Conservation (phyloP, 30 jellyfish, hydroid and myxozoan species). For the Chironex yamaguchii region DNA sequence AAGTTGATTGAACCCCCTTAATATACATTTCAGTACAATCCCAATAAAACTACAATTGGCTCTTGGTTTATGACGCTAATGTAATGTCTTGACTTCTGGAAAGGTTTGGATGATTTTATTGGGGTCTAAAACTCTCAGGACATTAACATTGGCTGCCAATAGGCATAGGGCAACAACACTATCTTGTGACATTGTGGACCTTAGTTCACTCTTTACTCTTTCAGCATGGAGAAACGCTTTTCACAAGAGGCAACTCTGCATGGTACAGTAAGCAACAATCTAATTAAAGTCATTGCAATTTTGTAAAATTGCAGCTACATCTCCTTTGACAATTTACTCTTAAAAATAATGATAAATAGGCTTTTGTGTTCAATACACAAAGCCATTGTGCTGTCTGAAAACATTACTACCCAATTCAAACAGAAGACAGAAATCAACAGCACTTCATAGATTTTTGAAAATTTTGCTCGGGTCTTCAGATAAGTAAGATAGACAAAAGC, state of each 20-base stretch:
- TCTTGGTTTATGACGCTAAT: conserved; percentile 2
- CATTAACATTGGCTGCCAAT: conserved; percentile 22
- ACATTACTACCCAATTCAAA: conserved; percentile 6
- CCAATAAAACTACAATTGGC: too few relatives aligned
- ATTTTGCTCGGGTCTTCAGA: conserved; percentile 20
- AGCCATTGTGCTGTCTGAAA: conserved; percentile 18
- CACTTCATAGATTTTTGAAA: conserved; percentile 13
- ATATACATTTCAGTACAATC: too few relatives aligned
- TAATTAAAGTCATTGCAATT: conserved; percentile 20
- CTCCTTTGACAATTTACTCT: conserved; percentile 11
- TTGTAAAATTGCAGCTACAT: conserved; percentile 19
- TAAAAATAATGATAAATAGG: conserved; percentile 11
- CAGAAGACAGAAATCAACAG: conserved; percentile 6
- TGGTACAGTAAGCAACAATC: conserved; percentile 36
- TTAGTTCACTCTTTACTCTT: conserved; percentile 34
- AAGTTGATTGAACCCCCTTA: too few relatives aligned
- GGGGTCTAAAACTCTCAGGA: conserved; percentile 1
- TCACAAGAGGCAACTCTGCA: conserved; percentile 62
- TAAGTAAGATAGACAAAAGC: too few relatives aligned
- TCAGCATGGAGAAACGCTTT: conserved; percentile 54
- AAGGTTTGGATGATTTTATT: too few relatives aligned
- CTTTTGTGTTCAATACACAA: background rate
- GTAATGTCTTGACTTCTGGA: background rate
- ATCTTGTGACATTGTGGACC: conserved; percentile 1
- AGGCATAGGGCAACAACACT: background rate